phyloP scores from a whole-genome alignment of 2,113 vertebrate species.

The Esox niger region DNA sequence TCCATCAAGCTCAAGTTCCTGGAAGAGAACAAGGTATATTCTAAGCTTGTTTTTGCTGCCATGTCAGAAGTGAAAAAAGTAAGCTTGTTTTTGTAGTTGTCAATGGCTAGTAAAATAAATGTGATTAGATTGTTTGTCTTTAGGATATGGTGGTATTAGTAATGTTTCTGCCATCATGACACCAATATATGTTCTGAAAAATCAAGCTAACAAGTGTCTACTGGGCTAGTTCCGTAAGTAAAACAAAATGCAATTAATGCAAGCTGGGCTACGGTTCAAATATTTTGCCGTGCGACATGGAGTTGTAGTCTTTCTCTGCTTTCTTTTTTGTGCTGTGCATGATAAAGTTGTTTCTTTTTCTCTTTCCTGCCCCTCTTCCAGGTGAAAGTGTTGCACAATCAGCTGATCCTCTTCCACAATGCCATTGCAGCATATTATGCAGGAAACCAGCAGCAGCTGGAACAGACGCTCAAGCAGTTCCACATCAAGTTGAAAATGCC shows the following conservation, averaged over 20 bases:
- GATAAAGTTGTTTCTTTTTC: background rate
- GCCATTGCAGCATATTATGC: conserved; percentile 94
- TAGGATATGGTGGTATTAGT: no score
- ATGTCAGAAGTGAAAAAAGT: no score
- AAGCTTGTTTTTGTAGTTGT: no score
- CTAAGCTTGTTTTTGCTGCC: background rate
- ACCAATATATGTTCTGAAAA: no score
- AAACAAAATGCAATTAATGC: no score
- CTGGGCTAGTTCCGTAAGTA: no score
- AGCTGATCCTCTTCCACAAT: conserved; percentile 96
- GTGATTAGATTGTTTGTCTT: no score
- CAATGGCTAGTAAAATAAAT: no score
- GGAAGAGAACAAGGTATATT: conserved; percentile 94
- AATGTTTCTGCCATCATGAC: no score
- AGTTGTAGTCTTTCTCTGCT: no score
- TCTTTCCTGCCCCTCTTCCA: conserved; percentile 41
- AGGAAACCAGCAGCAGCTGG: conserved; percentile 97
- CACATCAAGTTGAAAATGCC: conserved; percentile 98
- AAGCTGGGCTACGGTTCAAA: no score
- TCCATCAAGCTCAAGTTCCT: conserved; percentile 94
- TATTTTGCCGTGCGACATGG: no score
- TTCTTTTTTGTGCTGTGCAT: background rate
- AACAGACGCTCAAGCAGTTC: conserved; percentile 97
- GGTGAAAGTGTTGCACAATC: conserved; percentile 98
- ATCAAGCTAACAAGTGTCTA: background rate